phyloP scores from a whole-genome alignment of 2,888 invertebrate genomes.

The Rhaphigaster nebulosa region DNA sequence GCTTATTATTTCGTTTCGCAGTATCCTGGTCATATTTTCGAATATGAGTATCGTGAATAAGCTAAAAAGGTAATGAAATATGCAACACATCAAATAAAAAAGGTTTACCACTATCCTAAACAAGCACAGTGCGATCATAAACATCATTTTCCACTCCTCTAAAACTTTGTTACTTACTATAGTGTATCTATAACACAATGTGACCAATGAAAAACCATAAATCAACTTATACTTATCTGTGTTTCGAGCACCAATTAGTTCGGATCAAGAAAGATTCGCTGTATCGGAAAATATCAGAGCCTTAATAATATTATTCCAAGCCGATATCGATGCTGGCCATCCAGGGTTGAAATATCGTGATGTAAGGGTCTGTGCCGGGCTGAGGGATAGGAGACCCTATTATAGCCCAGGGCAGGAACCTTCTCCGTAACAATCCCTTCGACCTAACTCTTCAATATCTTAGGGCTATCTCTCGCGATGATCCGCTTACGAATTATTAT shows the following conservation, averaged over 20 bases:
- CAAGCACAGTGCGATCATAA: too few species aligned
- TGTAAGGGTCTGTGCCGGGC: neutral
- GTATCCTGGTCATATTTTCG: too few species aligned
- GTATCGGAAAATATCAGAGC: neutral
- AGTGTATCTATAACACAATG: too few species aligned
- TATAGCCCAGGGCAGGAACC: neutral
- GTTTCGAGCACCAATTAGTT: neutral
- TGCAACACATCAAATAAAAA: too few species aligned
- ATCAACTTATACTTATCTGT: too few species aligned
- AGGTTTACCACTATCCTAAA: too few species aligned
- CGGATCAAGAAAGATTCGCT: neutral
- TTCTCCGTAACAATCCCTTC: neutral
- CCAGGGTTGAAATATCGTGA: neutral
- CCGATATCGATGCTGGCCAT: neutral
- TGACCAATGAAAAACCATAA: too few species aligned
- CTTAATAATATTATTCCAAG: neutral
- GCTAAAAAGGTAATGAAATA: too few species aligned
- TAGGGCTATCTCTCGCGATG: neutral
- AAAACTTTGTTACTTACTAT: too few species aligned
- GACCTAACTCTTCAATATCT: neutral
- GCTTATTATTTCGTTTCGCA: too few species aligned
- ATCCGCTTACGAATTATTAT: neutral
- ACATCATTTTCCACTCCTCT: too few species aligned
- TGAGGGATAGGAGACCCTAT: neutral
- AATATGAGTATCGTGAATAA: too few species aligned